phyloP scores from a whole-genome alignment of 2,113 vertebrate species.

The Sylvietta virens region DNA sequence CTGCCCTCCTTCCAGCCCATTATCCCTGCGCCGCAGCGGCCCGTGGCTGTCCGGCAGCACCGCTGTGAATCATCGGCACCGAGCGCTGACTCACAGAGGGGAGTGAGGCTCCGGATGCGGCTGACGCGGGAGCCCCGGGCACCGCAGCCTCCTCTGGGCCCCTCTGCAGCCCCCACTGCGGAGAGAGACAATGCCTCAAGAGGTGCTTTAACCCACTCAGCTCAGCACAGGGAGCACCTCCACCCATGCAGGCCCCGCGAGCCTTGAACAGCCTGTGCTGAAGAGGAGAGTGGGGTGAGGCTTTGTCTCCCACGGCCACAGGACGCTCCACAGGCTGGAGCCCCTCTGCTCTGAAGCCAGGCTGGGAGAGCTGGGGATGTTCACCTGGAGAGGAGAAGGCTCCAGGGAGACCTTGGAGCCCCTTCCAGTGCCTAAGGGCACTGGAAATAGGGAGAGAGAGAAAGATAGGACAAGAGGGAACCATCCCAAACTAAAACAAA shows the following conservation, averaged over 20 bases:
- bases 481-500: background rate
- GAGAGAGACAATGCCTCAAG: background rate
- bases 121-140: background rate
- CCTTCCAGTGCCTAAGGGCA: background rate
- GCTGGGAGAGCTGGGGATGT: background rate
- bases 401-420: background rate
- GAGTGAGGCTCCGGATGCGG: background rate
- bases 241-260: rapidly evolving
- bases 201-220: background rate
- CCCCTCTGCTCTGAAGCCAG: background rate
- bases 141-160: background rate
- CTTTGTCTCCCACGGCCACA: background rate
- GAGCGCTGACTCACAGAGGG: constrained; percentile 17
- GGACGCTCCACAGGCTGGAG: background rate
- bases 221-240: background rate
- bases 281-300: background rate
- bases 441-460: background rate
- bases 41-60: background rate
- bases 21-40: background rate
- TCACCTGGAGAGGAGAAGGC: background rate
- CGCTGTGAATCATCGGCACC: background rate
- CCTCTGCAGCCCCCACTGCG: background rate
- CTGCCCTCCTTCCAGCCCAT: background rate
- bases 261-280: background rate
- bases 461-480: background rate